Conservation (phyloP, 2,113 vertebrate species). For the Corynorhinus townsendii region DNA sequence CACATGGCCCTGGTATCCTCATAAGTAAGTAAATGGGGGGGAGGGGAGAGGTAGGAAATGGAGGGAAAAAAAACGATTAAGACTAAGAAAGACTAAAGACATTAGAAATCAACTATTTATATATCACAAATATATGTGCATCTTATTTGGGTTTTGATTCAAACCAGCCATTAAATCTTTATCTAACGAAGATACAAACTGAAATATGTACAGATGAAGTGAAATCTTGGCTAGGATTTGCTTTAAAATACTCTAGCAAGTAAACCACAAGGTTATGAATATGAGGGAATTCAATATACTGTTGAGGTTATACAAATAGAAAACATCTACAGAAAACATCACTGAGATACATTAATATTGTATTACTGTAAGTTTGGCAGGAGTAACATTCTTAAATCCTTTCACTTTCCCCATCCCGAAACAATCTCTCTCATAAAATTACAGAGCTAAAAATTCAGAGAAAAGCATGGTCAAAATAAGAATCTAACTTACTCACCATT, state of each 20-base stretch:
- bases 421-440: background rate
- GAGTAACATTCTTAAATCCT: background rate
- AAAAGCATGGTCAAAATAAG: background rate
- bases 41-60: background rate
- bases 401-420: background rate
- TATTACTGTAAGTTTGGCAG: background rate
- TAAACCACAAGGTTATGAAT: background rate
- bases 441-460: background rate
- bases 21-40: background rate
- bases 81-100: background rate
- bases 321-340: background rate
- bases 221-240: background rate
- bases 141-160: background rate
- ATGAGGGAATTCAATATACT: background rate
- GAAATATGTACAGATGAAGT: background rate
- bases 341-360: background rate
- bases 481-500: slow-evolving; percentile 79
- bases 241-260: background rate
- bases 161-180: background rate
- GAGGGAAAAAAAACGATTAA: background rate
- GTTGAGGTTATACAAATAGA: background rate
- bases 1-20: background rate
- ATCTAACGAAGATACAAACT: background rate
- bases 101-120: background rate
- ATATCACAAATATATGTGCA: background rate